phyloP scores from a whole-genome alignment of 2,113 vertebrate species.

The Gallinago undulata region DNA sequence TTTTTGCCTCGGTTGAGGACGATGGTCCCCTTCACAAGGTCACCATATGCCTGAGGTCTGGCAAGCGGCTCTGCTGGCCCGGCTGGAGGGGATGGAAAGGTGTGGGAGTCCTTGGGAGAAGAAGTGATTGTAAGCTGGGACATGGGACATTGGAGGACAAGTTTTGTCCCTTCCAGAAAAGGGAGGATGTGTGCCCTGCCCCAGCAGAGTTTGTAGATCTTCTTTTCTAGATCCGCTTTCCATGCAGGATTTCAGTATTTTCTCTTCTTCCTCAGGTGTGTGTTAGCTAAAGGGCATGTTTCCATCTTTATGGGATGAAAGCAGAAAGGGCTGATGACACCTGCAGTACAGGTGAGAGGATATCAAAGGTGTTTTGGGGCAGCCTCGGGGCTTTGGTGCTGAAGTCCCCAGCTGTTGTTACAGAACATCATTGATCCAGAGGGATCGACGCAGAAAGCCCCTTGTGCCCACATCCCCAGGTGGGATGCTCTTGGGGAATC shows the following conservation, averaged over 20 bases:
- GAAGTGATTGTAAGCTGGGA: fast-evolving
- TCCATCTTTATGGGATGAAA: not conserved
- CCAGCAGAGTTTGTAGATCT: not conserved
- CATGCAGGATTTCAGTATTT: not conserved
- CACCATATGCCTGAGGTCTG: not conserved
- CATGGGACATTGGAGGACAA: too few relatives aligned
- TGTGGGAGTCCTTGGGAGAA: not conserved
- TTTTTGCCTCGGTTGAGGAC: not conserved
- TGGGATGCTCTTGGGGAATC: not conserved
- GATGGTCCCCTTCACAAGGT: not conserved
- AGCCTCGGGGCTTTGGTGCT: fast-evolving
- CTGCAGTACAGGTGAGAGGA: not conserved
- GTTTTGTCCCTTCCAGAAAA: not conserved
- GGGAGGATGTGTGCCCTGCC: not conserved
- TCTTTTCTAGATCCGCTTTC: not conserved
- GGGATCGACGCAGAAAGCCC: not conserved
- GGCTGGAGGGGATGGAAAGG: not conserved
- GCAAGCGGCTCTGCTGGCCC: not conserved
- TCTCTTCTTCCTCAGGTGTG: not conserved
- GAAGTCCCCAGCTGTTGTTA: not conserved
- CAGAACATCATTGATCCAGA: too few relatives aligned
- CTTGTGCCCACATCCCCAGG: too few relatives aligned
- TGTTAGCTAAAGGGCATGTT: not conserved
- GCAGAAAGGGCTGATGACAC: not conserved
- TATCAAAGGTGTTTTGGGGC: not conserved